A percentile compares a stretch with the other conserved stretches of the same genome.
Evolutionary conservation across 1,140 invertebrate species (phyloP).

Genomic region (Cotesia glomerata): DNA sequence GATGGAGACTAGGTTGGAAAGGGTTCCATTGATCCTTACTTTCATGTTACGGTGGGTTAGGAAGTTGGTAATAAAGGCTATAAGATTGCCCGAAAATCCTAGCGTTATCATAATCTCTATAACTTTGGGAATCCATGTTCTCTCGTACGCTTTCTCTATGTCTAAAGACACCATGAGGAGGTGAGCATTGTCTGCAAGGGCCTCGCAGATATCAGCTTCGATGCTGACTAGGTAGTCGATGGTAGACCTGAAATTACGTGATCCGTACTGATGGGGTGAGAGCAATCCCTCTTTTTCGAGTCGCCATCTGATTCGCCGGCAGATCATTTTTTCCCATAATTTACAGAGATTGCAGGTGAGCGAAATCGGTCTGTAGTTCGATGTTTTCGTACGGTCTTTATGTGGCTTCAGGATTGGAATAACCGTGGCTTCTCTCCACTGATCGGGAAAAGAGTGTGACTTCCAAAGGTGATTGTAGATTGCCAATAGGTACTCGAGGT

Average conservation of each 20-base stretch:
- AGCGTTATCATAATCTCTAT: slow-evolving; percentile 12
- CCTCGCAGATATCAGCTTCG: slow-evolving; percentile 33
- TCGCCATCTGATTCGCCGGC: slow-evolving; percentile 20
- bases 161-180: slow-evolving; percentile 37
- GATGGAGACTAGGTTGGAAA: neutral
- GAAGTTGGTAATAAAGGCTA: slow-evolving; percentile 27
- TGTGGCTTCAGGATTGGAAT: neutral
- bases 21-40: slow-evolving; percentile 2
- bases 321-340: slow-evolving; percentile 19
- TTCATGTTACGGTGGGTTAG: slow-evolving; percentile 7
- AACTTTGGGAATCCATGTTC: slow-evolving; percentile 27
- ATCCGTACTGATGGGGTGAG: slow-evolving; percentile 20
- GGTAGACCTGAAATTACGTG: slow-evolving; percentile 37
- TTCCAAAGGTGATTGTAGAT: neutral
- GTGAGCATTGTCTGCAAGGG: slow-evolving; percentile 35
- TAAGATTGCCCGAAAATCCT: slow-evolving; percentile 20
- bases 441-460: neutral
- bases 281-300: slow-evolving; percentile 36
- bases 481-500: neutral
- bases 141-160: slow-evolving; percentile 44
- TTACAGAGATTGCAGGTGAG: slow-evolving; percentile 2
- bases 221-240: slow-evolving; percentile 31
- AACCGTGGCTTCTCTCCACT: neutral
- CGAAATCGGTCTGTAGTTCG: neutral
- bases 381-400: neutral